phyloP scores from a whole-genome alignment of 2,888 invertebrate species.

The Drosophila dives region DNA sequence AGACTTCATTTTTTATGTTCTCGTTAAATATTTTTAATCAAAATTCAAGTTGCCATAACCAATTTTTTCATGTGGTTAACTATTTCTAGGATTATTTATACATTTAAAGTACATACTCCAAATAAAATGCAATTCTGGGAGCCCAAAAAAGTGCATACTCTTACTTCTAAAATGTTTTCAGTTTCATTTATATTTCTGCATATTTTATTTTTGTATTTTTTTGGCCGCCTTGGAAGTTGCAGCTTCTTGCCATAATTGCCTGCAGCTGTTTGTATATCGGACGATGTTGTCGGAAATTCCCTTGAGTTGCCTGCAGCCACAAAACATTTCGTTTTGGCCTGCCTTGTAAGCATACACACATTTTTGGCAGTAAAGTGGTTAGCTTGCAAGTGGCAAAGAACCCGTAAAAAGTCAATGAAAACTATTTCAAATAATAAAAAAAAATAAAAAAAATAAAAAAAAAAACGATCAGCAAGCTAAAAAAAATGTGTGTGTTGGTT shows the following conservation, averaged over 20 bases:
- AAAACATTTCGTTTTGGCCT: constrained; percentile 35
- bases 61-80: background rate
- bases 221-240: constrained; percentile 38
- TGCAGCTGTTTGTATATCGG: constrained; percentile 32
- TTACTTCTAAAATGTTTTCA: constrained; percentile 37
- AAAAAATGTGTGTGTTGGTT: background rate
- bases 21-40: background rate
- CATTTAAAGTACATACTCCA: constrained; percentile 6
- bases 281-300: constrained; percentile 35
- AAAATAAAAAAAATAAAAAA: background rate
- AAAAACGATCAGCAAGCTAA: background rate
- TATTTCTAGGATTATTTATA: background rate
- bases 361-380: constrained; percentile 3
- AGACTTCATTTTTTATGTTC: background rate
- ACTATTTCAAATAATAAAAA: constrained; percentile 7
- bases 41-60: background rate
- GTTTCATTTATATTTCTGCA: constrained; percentile 38
- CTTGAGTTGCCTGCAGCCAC: constrained; percentile 34
- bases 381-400: background rate
- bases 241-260: constrained; percentile 56
- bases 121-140: background rate
- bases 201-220: constrained; percentile 16
- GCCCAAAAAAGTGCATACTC: constrained; percentile 14
- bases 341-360: background rate
- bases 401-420: background rate